These are phyloP conservation scores for Folsomia candida DNA, from an alignment of 2,888 invertebrate species.

Conservation along the genomic window DNA sequence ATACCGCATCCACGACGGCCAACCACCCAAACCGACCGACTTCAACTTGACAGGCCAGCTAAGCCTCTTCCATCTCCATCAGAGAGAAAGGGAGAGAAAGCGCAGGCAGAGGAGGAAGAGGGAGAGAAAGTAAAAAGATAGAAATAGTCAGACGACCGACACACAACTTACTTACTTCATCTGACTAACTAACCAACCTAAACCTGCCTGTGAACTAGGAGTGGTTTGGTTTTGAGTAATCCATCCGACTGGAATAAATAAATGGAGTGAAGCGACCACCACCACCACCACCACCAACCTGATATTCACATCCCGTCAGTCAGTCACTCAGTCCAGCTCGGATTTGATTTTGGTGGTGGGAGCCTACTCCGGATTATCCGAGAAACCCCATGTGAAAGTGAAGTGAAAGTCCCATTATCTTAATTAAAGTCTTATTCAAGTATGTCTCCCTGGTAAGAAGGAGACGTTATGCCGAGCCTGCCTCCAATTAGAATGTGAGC, in stretches of 20 bases:
- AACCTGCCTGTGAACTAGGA: constrained; percentile 2
- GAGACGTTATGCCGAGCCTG: too few species aligned
- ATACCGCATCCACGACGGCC: not conserved
- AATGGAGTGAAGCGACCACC: not conserved
- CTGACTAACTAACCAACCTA: constrained; percentile 1
- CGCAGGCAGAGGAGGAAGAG: not conserved
- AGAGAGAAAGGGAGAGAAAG: not conserved
- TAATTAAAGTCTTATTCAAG: constrained; percentile 4
- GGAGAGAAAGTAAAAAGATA: not conserved
- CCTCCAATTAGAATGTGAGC: too few species aligned
- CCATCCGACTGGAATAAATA: constrained; percentile 7
- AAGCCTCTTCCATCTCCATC: not conserved
- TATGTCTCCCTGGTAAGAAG: too few species aligned
- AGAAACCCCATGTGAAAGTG: not conserved
- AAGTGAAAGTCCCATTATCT: not conserved
- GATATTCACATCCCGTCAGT: not conserved
- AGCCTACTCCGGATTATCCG: not conserved
- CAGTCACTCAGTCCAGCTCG: not conserved
- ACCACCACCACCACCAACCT: too few species aligned
- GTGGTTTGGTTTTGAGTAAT: constrained; percentile 7
- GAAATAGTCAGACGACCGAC: not conserved
- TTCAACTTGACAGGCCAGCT: not conserved
- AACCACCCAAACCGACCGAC: not conserved
- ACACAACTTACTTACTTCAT: constrained; percentile 2
- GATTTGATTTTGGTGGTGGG: not conserved